Base-by-base conservation (phyloP, 2,113 vertebrate genomes). In the Calypte anna region DNA sequence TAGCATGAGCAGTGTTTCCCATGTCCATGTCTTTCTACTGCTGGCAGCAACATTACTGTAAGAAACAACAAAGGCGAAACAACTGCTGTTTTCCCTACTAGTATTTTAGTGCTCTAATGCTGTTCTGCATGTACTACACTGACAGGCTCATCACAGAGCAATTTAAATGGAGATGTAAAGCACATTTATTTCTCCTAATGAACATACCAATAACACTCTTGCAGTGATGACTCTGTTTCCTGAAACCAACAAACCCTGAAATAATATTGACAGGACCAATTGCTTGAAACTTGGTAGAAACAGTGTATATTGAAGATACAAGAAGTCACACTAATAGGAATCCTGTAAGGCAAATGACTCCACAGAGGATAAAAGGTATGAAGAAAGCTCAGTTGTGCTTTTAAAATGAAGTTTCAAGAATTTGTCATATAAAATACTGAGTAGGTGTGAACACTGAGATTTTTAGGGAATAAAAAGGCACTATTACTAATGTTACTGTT, bases 191-290 rank as follows among this genome's bases (percentile, higher is more conserved):
- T 84, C 91, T 88, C 28, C 38, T 96, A 96, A 96, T 86, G 77
- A 96, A 89, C 78, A 62, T 80, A 93, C 81, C 73, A 86, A 64
- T 95, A 94, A 88, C 5, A 6, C 10, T 82, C 77, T 73, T 87
- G 62, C 78, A 75, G 81, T 50, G 76, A 77, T 95, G 58, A 83
- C 61, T 86, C 46, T 88, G n/a, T 96, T 96, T 96, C 69, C 54
- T 85, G 86, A 97, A 96, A 93, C 62, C 38, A 97, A 40, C 46
- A 96, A 96, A 76, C 46, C 90, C 77, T 96, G 91, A 94, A 97
- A 84, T 55, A 91, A 61, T 95, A 95, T 83, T 69, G 61, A 91
- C 55, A 94, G 50, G 54, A 89, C 55, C 79, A 95, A 93, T 90
- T 94, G 64, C 90, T 94, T 64, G 61, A 82, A 92, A 96, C 67